Conservation (phyloP, 1,140 invertebrate species). For the Mercenaria mercenaria region DNA sequence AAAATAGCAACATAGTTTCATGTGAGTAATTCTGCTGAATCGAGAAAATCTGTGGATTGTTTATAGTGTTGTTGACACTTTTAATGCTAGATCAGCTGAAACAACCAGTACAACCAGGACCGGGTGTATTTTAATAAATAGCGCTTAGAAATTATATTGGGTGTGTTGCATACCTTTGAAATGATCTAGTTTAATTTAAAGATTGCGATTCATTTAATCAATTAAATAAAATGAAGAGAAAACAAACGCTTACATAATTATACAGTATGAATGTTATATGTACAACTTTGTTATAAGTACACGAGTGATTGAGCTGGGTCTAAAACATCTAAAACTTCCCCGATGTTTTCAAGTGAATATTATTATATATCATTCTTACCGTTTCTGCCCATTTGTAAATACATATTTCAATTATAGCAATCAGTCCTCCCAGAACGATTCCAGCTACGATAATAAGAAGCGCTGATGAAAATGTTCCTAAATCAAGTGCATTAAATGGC, state of each 20-base stretch:
- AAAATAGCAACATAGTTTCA: not conserved
- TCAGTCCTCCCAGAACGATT: slow-evolving; percentile 68
- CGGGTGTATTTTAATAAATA: too few relatives aligned
- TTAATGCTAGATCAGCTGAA: not conserved
- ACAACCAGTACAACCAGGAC: not conserved
- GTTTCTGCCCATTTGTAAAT: slow-evolving; percentile 72
- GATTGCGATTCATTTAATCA: too few relatives aligned
- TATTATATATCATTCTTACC: too few relatives aligned
- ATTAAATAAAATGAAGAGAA: too few relatives aligned
- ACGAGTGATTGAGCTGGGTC: too few relatives aligned
- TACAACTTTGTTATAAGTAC: too few relatives aligned
- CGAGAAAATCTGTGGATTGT: not conserved
- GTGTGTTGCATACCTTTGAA: not conserved
- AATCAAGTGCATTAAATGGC: slow-evolving; percentile 67
- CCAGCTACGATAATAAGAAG: slow-evolving; percentile 74
- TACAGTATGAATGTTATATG: too few relatives aligned
- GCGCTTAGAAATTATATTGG: not conserved
- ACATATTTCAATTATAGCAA: slow-evolving; percentile 69
- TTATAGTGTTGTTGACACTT: too few relatives aligned
- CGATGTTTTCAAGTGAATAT: too few relatives aligned
- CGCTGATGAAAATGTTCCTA: slow-evolving; percentile 76
- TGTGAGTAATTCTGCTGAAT: not conserved
- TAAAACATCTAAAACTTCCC: too few relatives aligned
- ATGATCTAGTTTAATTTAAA: too few relatives aligned
- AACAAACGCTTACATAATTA: too few relatives aligned